Evolutionary conservation across 2,888 invertebrate genomes (phyloP).

Genomic region (Macrosiphum euphorbiae): DNA sequence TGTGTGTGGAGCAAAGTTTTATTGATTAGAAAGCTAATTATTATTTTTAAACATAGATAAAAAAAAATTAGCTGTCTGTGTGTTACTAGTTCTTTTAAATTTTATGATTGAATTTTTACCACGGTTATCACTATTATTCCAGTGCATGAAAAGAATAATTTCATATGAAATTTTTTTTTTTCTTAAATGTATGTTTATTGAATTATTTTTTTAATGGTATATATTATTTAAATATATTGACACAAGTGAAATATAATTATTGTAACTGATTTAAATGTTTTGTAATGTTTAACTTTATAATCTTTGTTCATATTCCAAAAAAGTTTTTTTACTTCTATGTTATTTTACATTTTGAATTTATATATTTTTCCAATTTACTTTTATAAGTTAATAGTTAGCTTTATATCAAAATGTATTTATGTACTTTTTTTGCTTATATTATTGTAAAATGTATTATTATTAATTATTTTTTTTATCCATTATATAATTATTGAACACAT

Average conservation of each 20-base stretch:
- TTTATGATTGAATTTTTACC: background rate
- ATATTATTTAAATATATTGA: conserved; percentile 6
- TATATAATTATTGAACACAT: background rate
- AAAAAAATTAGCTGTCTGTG: background rate
- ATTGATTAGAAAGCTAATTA: conserved; percentile 79
- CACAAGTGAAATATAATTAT: conserved; percentile 14
- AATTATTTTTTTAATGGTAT: background rate
- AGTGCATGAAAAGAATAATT: background rate
- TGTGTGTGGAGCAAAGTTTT: conserved; percentile 99
- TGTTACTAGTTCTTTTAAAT: background rate
- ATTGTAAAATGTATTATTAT: background rate
- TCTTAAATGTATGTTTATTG: background rate
- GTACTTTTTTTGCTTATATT: background rate
- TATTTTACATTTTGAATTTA: background rate
- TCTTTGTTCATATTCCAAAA: background rate
- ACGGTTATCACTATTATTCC: background rate
- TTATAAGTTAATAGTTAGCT: background rate
- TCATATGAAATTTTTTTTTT: background rate
- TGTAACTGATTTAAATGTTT: background rate
- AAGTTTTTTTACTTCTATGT: background rate
- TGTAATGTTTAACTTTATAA: background rate
- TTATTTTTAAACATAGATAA: background rate
- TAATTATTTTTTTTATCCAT: background rate
- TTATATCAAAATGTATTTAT: background rate
- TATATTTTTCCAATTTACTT: conserved; percentile 16